Base-by-base conservation (phyloP, 2,888 invertebrate genomes). In the Dichetophora obliterata region DNA sequence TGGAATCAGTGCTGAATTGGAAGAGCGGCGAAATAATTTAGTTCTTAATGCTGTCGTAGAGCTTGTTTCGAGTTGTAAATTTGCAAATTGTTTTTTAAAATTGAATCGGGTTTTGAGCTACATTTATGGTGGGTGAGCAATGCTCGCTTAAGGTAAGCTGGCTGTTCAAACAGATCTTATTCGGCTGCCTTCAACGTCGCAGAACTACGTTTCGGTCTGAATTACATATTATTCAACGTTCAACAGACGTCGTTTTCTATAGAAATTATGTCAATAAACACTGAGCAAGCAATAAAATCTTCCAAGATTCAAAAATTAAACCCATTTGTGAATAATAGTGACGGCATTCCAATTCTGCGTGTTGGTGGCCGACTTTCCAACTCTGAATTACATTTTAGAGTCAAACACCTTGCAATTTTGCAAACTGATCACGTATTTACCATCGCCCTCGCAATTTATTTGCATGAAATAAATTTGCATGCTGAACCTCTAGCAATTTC, bases 341-440 rank as follows among this genome's bases (percentile, higher is more conserved):
- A 50, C 24, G 8, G 9, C 8, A 6, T 57, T 24, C 54, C 78
- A 83, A 6, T 19, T 72, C 3, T n/a, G n/a, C n/a, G n/a, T n/a
- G n/a, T n/a, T n/a, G n/a, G n/a, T n/a, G n/a, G n/a, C n/a, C n/a
- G n/a, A n/a, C n/a, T n/a, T n/a, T n/a, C n/a, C n/a, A n/a, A n/a
- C n/a, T n/a, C n/a, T n/a, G n/a, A n/a, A n/a, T 24, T 82, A 3
- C 66, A 65, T 11, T 79, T 75, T 52, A 70, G 77, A 16, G 61
- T 79, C 63, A 82, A 78, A 72, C 81, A 82, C 78, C 82, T 81
- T 1, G 80, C 84, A 8, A 50, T 84, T n/a, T 68, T 86, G 19
- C 83, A 83, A 19, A 75, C 78, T 70, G 61, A 76, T 48, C 65
- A 77, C n/a, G n/a, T n/a, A n/a, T n/a, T n/a, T n/a, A n/a, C 65